Evolutionary conservation across 1,140 invertebrate genomes (phyloP), one percentile per base, ranked within the genome.

Genomic region (Zaprionus kolodkinae): DNA sequence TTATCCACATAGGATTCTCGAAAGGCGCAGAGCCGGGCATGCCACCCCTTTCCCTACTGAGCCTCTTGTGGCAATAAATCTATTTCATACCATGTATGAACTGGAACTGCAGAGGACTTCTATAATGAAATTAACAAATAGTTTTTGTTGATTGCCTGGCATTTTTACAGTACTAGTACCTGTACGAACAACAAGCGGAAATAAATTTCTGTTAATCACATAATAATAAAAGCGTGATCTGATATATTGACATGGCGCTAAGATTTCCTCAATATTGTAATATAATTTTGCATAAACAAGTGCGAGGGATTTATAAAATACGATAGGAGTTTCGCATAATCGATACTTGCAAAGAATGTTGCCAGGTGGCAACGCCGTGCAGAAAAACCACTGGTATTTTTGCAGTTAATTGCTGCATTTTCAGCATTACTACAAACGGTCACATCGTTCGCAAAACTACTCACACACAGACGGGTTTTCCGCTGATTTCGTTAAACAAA

Each of bases 1-100:
- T 7, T 35, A 36, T n/a, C 38, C 40, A 2, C 40, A 40, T 56
- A 95, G 95, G 95, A 71, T 95, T 95, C 72, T 92, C 88, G 54
- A 95, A 95, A 87, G 95, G 95, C 38, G 94, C 95, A 45, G 95
- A 95, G 81, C 94, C 94, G 43, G 95, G 95, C 36, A 95, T 94
- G 94, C 94, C 95, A 17, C 93, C 94, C 63, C 81, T 95, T 38
- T 91, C 93, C 1, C 33, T 95, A 25, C 81, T 94, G 70, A 94
- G 94, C 62, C 91, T 94, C 45, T 79, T 94, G 45, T 94, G 94
- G 94, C 92, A 94, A 55, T 94, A 92, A 88, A 56, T 45, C 43
- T 36, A 45, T n/a, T 36, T 69, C 48, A 61, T 43, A 59, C n/a
- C 27, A 40, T 13, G 35, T 27, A 13, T 73, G 54, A 54, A 21